Evolutionary conservation across 2,113 vertebrate species (phyloP).

Genomic region (Leucopsar rothschildi): DNA sequence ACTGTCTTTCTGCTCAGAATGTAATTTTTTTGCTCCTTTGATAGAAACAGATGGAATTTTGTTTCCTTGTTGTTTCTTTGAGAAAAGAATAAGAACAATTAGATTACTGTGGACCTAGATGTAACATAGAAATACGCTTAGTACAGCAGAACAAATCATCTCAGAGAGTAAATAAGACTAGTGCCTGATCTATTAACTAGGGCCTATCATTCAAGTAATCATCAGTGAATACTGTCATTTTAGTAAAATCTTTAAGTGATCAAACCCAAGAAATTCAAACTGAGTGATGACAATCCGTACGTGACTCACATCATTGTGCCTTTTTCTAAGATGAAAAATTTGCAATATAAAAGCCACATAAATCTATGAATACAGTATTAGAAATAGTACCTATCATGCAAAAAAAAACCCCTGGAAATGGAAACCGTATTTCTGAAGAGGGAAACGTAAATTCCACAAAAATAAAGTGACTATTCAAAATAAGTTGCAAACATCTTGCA

Average conservation of each 20-base stretch:
- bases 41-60: neutral
- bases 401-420: neutral
- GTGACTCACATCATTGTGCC: neutral
- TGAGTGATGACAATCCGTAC: neutral
- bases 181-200: conserved; percentile 2
- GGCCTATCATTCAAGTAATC: neutral
- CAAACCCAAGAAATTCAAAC: neutral
- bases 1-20: neutral
- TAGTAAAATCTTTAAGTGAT: neutral
- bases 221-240: neutral
- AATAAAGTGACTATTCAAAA: neutral
- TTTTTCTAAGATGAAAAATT: neutral
- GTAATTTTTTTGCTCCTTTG: neutral
- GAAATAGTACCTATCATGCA: neutral
- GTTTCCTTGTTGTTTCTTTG: neutral
- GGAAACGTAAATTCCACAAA: neutral
- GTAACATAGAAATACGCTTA: neutral
- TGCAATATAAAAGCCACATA: neutral
- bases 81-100: neutral
- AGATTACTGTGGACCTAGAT: neutral
- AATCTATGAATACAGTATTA: neutral
- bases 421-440: neutral
- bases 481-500: neutral
- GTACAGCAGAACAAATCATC: neutral
- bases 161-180: neutral